Evolutionary conservation across 2,113 vertebrate species (phyloP), one percentile per base, ranked within the genome.

Genomic region (Beaufortia kweichowensis): DNA sequence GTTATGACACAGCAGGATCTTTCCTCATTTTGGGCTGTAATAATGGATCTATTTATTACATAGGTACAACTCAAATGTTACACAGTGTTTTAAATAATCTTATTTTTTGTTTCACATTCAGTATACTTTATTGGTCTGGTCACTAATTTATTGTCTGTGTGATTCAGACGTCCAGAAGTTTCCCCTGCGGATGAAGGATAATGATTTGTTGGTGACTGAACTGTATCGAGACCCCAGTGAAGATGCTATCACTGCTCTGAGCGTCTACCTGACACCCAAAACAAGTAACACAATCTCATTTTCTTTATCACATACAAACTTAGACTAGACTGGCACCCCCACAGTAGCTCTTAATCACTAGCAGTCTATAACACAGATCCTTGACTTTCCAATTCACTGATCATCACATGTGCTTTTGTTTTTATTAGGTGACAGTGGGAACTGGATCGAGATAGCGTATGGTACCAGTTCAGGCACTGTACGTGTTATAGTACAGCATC

Each of bases 401-500:
- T n/a, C n/a, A n/a, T n/a, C n/a, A n/a, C n/a, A n/a, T n/a, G 50
- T 65, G 23, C 29, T 28, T 21, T 5, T 41, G 2, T 82, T 0
- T 83, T 70, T 87, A 31, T 11, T 83, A 97, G 96, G 96, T 23
- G 94, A 95, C 91, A 97, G 95, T 0, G 95, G 96, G 9, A 96
- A 98, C 91, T 98, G 96, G 96, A 94, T 96, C 0, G 96, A 98
- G 90, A 97, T 98, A 0, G 95, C 95, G 0, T 96, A 98, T 0
- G 96, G 96, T 43, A 98, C 96, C 65, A 96, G 95, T 63, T 96
- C 95, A 0, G 96, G 96, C 0, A 89, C 89, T 0, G 96, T 98
- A 0, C 90, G 96, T 0, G 96, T 98, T 83, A 98, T 98, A 0
- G 95, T 96, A 0, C 95, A 97, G 87, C 96, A 98, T 57, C 96